A percentile compares a stretch with the other conserved stretches of the same genome.
phyloP scores from a whole-genome alignment of 2,888 invertebrate genomes.

The Tinea semifulvella region DNA sequence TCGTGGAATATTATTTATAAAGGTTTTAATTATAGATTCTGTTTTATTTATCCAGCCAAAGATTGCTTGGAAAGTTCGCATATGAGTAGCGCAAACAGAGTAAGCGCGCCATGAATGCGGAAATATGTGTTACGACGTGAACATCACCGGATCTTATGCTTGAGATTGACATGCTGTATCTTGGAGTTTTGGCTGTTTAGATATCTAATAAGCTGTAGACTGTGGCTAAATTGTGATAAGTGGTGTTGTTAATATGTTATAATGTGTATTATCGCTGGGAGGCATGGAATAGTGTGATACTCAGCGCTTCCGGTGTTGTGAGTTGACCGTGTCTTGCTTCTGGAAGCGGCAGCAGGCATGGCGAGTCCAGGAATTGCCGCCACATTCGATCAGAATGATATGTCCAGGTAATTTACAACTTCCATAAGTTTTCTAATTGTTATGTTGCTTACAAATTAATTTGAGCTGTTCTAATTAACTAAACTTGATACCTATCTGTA shows the following conservation, averaged over 20 bases:
- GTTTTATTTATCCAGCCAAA: constrained; percentile 38
- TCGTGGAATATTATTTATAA: constrained; percentile 50
- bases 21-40: constrained; percentile 49
- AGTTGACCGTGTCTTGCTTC: constrained; percentile 2
- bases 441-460: not conserved
- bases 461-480: no score
- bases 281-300: constrained; percentile 31
- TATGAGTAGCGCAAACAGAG: constrained; percentile 32
- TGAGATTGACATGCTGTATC: constrained; percentile 4
- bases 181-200: not conserved
- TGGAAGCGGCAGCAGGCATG: constrained; percentile 32
- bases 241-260: not conserved
- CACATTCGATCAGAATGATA: constrained; percentile 75
- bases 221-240: constrained; percentile 6
- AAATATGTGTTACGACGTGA: constrained; percentile 65
- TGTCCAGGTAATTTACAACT: constrained; percentile 59
- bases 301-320: constrained; percentile 37
- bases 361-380: constrained; percentile 68
- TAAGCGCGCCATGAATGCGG: constrained; percentile 36
- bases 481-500: no score
- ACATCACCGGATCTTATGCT: constrained; percentile 19
- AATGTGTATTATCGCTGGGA: constrained; percentile 26
- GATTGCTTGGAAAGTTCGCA: constrained; percentile 39
- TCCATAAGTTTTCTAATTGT: not conserved
- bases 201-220: not conserved